Conservation (phyloP, 2,888 invertebrate genomes). For the Troilus luridus region DNA sequence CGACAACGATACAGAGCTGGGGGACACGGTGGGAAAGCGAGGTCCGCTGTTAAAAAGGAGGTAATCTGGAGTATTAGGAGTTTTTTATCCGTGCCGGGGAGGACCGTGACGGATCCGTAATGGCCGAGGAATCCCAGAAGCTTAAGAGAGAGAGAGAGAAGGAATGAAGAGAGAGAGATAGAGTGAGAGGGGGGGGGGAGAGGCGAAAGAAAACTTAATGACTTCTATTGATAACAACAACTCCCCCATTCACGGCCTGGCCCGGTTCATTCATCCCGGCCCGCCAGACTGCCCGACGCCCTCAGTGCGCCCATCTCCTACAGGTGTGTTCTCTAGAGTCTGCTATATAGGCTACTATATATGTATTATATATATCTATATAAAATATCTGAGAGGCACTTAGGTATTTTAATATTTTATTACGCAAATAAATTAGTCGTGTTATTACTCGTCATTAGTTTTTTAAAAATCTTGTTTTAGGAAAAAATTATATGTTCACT, state of each 20-base stretch:
- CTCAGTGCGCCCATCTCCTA: background rate
- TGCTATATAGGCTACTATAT: background rate
- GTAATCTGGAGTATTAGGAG: slow-evolving; percentile 47
- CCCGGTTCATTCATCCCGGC: slow-evolving; percentile 49
- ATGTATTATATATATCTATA: background rate
- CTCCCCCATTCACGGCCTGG: slow-evolving; percentile 46
- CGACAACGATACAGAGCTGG: background rate
- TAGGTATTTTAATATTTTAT: too few species aligned
- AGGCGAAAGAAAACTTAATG: slow-evolving; percentile 46
- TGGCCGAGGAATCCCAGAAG: slow-evolving; percentile 45
- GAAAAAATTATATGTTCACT: too few species aligned
- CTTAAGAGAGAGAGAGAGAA: background rate
- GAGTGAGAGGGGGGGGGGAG: background rate
- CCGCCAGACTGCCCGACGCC: background rate
- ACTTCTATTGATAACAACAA: slow-evolving; percentile 52
- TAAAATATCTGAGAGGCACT: too few species aligned
- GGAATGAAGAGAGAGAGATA: too few species aligned
- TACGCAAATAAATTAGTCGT: too few species aligned
- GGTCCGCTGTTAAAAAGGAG: slow-evolving; percentile 45
- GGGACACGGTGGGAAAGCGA: slow-evolving; percentile 35
- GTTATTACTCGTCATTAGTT: too few species aligned
- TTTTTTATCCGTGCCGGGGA: background rate
- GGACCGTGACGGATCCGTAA: slow-evolving; percentile 52
- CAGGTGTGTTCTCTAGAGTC: background rate
- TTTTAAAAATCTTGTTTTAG: too few species aligned